These are phyloP conservation scores for Aurelia aurita DNA, from an alignment of 30 jellyfish, hydroid and myxozoan species.

Conservation along the genomic window DNA sequence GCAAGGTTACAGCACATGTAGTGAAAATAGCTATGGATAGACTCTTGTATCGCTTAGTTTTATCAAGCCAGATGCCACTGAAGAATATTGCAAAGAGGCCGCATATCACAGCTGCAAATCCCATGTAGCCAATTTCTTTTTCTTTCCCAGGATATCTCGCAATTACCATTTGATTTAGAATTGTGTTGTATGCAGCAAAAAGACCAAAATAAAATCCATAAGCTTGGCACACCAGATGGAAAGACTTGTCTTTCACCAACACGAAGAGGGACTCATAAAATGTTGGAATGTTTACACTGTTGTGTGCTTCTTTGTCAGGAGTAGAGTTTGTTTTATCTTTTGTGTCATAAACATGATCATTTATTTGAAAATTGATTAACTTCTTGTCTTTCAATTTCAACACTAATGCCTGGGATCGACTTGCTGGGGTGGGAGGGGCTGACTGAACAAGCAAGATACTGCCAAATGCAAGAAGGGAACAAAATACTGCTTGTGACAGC, in stretches of 20 bases:
- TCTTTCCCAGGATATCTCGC: constrained; percentile 77
- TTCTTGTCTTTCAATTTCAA: constrained; percentile 1
- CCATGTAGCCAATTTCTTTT: constrained; percentile 92
- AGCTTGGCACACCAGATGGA: constrained; percentile 85
- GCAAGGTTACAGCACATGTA: constrained; percentile 54
- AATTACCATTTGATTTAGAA: constrained; percentile 80
- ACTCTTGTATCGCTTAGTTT: constrained; percentile 66
- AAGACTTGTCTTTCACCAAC: constrained; percentile 63
- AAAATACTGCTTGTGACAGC: constrained; percentile 81
- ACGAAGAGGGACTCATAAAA: constrained; percentile 59
- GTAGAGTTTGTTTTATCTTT: neutral
- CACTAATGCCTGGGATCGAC: constrained; percentile 82
- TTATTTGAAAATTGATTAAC: neutral
- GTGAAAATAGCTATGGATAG: constrained; percentile 54
- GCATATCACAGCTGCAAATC: constrained; percentile 69
- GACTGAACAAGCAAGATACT: constrained; percentile 61
- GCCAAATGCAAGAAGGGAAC: constrained; percentile 63
- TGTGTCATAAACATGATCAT: neutral
- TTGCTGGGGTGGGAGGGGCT: constrained; percentile 93
- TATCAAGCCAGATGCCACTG: constrained; percentile 94
- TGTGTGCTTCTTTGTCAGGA: neutral
- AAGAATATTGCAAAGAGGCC: constrained; percentile 88
- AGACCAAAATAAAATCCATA: constrained; percentile 86
- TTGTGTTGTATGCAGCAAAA: constrained; percentile 80
- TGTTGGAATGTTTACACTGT: constrained; percentile 10